These are phyloP conservation scores for Melinopterus prodromus DNA, from an alignment of 2,888 invertebrate genomes.

Conservation along the genomic window DNA sequence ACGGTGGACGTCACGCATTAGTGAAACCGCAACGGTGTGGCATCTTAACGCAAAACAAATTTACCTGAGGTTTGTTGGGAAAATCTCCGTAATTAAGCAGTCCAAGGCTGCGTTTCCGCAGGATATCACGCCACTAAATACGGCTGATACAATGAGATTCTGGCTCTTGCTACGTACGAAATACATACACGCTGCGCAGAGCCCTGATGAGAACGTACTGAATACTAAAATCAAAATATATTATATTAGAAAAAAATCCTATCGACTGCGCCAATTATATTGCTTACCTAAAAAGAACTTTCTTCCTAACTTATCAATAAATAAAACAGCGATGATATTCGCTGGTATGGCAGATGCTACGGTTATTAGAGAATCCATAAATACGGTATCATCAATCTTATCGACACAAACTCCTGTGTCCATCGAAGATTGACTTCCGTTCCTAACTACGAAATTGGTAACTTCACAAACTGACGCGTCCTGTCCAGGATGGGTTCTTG, in stretches of 20 bases:
- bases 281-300: constrained; percentile 80
- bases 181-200: constrained; percentile 85
- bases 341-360: constrained; percentile 87
- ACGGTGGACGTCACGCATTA: not conserved
- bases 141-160: constrained; percentile 83
- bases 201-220: constrained; percentile 84
- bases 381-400: constrained; percentile 80
- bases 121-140: constrained; percentile 88
- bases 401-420: constrained; percentile 70
- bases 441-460: constrained; percentile 75
- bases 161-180: constrained; percentile 84
- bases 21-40: not conserved
- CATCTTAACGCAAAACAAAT: constrained; percentile 21
- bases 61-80: constrained; percentile 88
- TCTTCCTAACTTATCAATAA: constrained; percentile 86
- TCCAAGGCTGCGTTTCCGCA: constrained; percentile 91
- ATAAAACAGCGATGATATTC: constrained; percentile 80
- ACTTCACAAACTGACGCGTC: constrained; percentile 79
- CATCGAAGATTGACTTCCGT: constrained; percentile 67
- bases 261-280: not conserved
- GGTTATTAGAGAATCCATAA: constrained; percentile 86
- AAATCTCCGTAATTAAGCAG: constrained; percentile 92
- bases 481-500: constrained; percentile 70
- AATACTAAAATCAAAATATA: constrained; percentile 68
- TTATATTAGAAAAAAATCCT: constrained; percentile 39